A percentile compares a stretch with the other conserved stretches of the same genome.
These are phyloP conservation scores for Coreoperca whiteheadi DNA, from an alignment of 2,113 vertebrate species.

Conservation along the genomic window DNA sequence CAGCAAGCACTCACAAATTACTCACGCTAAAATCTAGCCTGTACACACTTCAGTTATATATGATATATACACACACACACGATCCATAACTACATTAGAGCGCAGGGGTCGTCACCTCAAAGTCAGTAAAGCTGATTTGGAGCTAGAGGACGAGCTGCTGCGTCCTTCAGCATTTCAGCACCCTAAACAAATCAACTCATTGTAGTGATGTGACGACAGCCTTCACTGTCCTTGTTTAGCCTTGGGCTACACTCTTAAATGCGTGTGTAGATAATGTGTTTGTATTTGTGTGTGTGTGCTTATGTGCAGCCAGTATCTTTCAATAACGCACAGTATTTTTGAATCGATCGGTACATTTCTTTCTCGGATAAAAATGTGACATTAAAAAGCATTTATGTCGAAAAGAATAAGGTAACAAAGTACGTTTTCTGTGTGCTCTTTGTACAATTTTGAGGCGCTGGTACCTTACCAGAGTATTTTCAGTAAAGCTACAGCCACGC, in stretches of 20 bases:
- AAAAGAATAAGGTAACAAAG: neutral
- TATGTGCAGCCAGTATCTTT: neutral
- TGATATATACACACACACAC: conserved; percentile 12
- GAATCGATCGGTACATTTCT: neutral
- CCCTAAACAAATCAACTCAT: conserved; percentile 63
- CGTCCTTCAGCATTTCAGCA: conserved; percentile 50
- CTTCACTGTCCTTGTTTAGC: conserved; percentile 44
- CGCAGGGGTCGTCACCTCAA: conserved; percentile 57
- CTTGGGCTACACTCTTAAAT: conserved; percentile 11
- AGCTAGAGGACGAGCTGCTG: conserved; percentile 51
- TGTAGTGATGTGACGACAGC: conserved; percentile 41
- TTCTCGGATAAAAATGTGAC: neutral
- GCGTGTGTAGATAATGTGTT: conserved; percentile 2
- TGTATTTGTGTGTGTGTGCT: neutral
- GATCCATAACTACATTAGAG: conserved; percentile 59
- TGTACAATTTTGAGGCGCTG: too few species aligned
- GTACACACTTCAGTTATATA: conserved; percentile 13
- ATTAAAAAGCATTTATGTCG: neutral
- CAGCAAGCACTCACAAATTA: conserved; percentile 55
- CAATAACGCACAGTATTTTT: neutral
- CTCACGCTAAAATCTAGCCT: conserved; percentile 12
- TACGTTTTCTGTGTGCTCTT: neutral
- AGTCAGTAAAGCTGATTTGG: conserved; percentile 55
- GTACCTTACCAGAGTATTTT: too few species aligned
- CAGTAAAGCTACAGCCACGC: too few species aligned